Percentiles rank a stretch among this genome's conserved stretches.
Conservation (phyloP, 2,888 invertebrate genomes). For the Muschampia plurimacula region DNA sequence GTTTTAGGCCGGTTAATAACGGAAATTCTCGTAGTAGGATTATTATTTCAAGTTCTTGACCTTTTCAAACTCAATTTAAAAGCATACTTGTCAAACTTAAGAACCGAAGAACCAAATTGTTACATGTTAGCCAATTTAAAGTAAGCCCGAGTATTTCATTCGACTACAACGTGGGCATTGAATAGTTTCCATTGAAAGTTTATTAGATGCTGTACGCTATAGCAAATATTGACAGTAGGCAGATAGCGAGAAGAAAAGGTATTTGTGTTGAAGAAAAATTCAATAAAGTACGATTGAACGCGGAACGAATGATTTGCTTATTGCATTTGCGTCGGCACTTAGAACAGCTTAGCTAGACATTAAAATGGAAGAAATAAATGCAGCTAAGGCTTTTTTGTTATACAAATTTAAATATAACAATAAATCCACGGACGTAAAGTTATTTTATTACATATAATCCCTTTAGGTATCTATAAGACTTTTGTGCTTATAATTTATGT, state of each 20-base stretch:
- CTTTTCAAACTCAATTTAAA: no score
- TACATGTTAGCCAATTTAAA: neutral
- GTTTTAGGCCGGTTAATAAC: no score
- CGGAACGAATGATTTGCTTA: conserved; percentile 26
- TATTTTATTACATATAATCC: no score
- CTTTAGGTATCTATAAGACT: no score
- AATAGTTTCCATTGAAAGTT: conserved; percentile 54
- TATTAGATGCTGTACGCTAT: conserved; percentile 51
- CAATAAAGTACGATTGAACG: conserved; percentile 37
- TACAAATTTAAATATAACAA: neutral
- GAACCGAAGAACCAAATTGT: neutral
- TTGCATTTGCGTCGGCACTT: conserved; percentile 11
- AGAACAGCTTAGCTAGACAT: neutral
- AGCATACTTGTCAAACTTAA: no score
- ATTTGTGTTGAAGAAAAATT: conserved; percentile 46
- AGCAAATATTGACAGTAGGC: conserved; percentile 53
- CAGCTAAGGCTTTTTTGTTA: neutral
- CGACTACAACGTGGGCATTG: conserved; percentile 45
- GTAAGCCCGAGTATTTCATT: neutral
- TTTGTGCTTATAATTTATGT: no score
- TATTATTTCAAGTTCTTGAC: no score
- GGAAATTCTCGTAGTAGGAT: no score
- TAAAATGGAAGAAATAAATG: conserved; percentile 3
- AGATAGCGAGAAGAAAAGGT: conserved; percentile 47
- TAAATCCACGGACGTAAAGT: no score